phyloP scores from a whole-genome alignment of 1,140 invertebrate species.

The Brachionus paranguensis region DNA sequence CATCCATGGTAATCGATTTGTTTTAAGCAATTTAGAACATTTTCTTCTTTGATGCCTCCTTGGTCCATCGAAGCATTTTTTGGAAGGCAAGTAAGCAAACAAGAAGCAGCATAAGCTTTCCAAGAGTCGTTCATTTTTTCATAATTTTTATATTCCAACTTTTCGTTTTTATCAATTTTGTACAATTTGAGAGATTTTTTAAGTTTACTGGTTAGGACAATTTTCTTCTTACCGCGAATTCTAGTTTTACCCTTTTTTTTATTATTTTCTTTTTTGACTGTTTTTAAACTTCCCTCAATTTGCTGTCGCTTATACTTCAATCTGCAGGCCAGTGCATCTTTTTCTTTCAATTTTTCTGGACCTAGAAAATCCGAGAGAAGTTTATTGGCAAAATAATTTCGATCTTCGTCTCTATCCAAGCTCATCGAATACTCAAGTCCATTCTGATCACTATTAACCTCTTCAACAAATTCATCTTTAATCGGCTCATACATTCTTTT shows the following conservation, averaged over 20 bases:
- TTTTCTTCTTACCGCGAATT: not conserved
- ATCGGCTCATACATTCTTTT: slow-evolving; percentile 19
- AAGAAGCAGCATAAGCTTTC: slow-evolving; percentile 3
- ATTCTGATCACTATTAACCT: not conserved
- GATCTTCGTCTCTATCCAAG: not conserved
- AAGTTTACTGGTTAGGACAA: not conserved
- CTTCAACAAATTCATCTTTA: not conserved
- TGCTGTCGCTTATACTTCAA: slow-evolving; percentile 28
- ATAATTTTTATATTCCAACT: not conserved
- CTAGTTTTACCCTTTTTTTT: slow-evolving; percentile 17
- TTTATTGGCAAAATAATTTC: not conserved
- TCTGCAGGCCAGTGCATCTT: not conserved
- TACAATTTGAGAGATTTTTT: slow-evolving; percentile 18
- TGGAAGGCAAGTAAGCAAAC: slow-evolving; percentile 1
- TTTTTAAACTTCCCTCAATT: not conserved
- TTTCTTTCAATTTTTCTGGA: slow-evolving; percentile 33
- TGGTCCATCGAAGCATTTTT: not conserved
- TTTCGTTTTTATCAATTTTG: slow-evolving; percentile 10
- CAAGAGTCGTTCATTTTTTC: slow-evolving; percentile 32
- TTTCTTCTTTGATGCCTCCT: not conserved
- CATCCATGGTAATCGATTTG: slow-evolving; percentile 39
- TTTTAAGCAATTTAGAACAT: slow-evolving; percentile 28
- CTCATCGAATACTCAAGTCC: not conserved
- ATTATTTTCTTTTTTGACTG: not conserved
- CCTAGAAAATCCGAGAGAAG: not conserved